Percentiles rank a stretch among this genome's conserved stretches.
These are phyloP conservation scores for Neodon shergylaensis DNA, from an alignment of 2,113 vertebrate species.

Conservation along the genomic window DNA sequence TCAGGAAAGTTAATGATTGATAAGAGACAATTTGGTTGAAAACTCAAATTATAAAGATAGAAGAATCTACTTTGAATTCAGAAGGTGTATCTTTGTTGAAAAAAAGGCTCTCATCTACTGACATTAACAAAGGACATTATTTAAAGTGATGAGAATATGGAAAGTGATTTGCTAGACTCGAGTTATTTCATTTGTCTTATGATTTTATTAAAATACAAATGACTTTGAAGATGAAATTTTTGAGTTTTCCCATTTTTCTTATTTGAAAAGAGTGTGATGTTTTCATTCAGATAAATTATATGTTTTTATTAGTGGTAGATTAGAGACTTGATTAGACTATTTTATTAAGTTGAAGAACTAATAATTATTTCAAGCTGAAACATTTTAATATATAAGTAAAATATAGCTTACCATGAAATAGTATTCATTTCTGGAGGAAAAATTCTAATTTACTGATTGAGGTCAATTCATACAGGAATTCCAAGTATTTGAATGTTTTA, in stretches of 20 bases:
- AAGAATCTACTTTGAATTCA: slow-evolving; percentile 25
- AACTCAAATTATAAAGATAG: not conserved
- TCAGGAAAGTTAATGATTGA: not conserved
- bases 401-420: not conserved
- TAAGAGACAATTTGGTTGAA: not conserved
- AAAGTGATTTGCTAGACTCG: not conserved
- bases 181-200: slow-evolving; percentile 12
- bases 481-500: not conserved
- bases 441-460: not conserved
- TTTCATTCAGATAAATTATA: not conserved
- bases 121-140: not conserved
- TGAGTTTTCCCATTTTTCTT: not conserved
- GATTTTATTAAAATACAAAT: slow-evolving; percentile 37
- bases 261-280: not conserved
- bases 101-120: not conserved
- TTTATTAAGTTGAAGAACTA: not conserved
- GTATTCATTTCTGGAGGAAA: not conserved
- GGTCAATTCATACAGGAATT: not conserved
- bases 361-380: not conserved
- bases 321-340: not conserved
- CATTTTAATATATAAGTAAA: not conserved
- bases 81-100: not conserved
- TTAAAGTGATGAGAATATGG: slow-evolving; percentile 9
- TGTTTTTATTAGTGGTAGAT: not conserved
- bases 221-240: not conserved